Evolutionary conservation across 1,140 invertebrate genomes (phyloP).

Genomic region (Rhagoletis zephyria): DNA sequence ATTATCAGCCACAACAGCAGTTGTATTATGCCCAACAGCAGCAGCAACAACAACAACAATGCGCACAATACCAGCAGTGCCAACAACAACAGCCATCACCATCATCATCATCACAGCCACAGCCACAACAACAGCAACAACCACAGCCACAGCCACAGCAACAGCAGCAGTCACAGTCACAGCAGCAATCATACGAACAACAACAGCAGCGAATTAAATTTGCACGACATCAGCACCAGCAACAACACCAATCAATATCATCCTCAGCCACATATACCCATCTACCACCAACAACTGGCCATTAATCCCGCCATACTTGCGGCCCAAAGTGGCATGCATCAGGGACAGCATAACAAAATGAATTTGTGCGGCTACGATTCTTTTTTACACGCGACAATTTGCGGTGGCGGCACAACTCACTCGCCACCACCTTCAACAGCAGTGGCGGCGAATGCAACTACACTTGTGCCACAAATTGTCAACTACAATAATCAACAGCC

Average conservation of each 20-base stretch:
- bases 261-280: conserved; percentile 75
- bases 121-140: conserved; percentile 61
- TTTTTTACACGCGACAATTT: conserved; percentile 77
- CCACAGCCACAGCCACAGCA: conserved; percentile 67
- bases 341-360: conserved; percentile 71
- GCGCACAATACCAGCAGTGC: conserved; percentile 28
- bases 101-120: conserved; percentile 65
- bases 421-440: conserved; percentile 57
- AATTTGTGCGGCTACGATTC: conserved; percentile 77
- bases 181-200: conserved; percentile 50
- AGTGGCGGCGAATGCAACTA: conserved; percentile 61
- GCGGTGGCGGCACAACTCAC: conserved; percentile 66
- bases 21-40: conserved; percentile 56
- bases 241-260: conserved; percentile 73
- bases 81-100: conserved; percentile 57
- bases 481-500: background rate
- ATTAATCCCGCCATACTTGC: conserved; percentile 71
- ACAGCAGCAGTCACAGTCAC: conserved; percentile 62
- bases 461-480: conserved; percentile 60
- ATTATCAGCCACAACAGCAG: conserved; percentile 34
- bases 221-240: conserved; percentile 62
- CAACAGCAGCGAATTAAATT: conserved; percentile 56
- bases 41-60: conserved; percentile 62
- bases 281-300: conserved; percentile 72
- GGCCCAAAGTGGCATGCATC: conserved; percentile 64